These are phyloP conservation scores for Atta colombica DNA, from an alignment of 1,140 invertebrate genomes.

Conservation along the genomic window DNA sequence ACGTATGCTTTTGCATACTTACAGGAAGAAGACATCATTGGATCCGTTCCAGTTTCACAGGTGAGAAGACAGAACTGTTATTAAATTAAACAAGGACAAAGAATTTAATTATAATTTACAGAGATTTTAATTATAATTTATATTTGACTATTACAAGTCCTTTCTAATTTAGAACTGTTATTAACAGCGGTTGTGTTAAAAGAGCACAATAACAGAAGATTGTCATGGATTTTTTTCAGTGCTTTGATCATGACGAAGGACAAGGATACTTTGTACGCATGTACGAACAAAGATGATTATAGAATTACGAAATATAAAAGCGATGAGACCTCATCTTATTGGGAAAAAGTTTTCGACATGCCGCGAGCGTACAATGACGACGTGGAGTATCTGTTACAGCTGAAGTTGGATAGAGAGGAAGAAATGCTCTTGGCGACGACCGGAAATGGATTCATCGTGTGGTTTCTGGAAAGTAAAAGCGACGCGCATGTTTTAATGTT, in stretches of 20 bases:
- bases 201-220: not conserved
- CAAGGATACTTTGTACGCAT: slow-evolving; percentile 88
- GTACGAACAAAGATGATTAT: slow-evolving; percentile 88
- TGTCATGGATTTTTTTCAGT: slow-evolving; percentile 82
- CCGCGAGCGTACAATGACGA: slow-evolving; percentile 90
- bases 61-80: slow-evolving; percentile 77
- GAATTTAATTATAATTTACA: too few species aligned
- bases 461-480: slow-evolving; percentile 88
- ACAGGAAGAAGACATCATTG: slow-evolving; percentile 87
- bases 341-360: slow-evolving; percentile 88
- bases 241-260: slow-evolving; percentile 89
- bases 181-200: slow-evolving; percentile 73
- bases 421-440: slow-evolving; percentile 94
- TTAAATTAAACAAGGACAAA: not conserved
- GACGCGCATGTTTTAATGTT: slow-evolving; percentile 91
- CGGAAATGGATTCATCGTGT: slow-evolving; percentile 93
- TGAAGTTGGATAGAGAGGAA: slow-evolving; percentile 94
- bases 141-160: too few species aligned
- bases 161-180: not conserved
- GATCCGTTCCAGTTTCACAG: slow-evolving; percentile 92
- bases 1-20: slow-evolving; percentile 89
- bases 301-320: slow-evolving; percentile 87
- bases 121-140: too few species aligned
- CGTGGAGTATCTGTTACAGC: slow-evolving; percentile 92
- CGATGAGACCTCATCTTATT: slow-evolving; percentile 87